Conservation (phyloP, 2,113 vertebrate genomes). For the Aplodontia rufa region DNA sequence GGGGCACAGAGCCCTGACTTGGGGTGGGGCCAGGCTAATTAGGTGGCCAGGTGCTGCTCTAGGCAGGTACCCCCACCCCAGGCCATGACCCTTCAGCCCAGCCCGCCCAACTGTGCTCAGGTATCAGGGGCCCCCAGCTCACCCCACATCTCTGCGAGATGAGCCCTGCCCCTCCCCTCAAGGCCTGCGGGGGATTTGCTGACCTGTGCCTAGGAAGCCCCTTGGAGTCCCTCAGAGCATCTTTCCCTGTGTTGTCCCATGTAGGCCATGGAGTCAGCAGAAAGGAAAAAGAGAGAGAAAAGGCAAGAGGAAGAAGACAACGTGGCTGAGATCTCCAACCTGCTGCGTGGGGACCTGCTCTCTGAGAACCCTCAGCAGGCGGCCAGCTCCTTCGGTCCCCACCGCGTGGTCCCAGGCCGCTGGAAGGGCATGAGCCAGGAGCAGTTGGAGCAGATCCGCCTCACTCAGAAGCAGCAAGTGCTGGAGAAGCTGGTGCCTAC, state of each 20-base stretch:
- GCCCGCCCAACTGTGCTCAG: accelerated
- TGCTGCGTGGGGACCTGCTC: slow-evolving; percentile 83
- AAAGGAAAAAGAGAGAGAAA: slow-evolving; percentile 78
- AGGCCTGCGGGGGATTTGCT: not conserved
- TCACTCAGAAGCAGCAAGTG: slow-evolving; percentile 87
- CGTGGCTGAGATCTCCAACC: slow-evolving; percentile 82
- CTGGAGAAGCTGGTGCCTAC: slow-evolving; percentile 87
- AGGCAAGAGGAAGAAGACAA: slow-evolving; percentile 82
- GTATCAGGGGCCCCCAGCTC: not conserved
- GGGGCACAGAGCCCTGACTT: not conserved
- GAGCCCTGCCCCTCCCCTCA: not conserved
- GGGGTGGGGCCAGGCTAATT: not conserved
- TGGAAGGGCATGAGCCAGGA: slow-evolving; percentile 87
- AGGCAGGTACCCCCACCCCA: accelerated
- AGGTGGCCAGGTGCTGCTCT: not conserved
- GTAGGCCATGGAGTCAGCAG: slow-evolving; percentile 83
- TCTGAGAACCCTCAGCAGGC: slow-evolving; percentile 81
- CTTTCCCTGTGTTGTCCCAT: not conserved
- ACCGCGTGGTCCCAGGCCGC: slow-evolving; percentile 79
- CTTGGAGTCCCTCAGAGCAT: accelerated
- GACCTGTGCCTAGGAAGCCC: too few species aligned
- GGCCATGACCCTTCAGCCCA: not conserved
- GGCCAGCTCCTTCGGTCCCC: slow-evolving; percentile 76
- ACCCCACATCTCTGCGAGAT: accelerated
- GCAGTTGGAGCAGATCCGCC: slow-evolving; percentile 82